Evolutionary conservation across 1,140 invertebrate species (phyloP).

Genomic region (Prorops nasuta): DNA sequence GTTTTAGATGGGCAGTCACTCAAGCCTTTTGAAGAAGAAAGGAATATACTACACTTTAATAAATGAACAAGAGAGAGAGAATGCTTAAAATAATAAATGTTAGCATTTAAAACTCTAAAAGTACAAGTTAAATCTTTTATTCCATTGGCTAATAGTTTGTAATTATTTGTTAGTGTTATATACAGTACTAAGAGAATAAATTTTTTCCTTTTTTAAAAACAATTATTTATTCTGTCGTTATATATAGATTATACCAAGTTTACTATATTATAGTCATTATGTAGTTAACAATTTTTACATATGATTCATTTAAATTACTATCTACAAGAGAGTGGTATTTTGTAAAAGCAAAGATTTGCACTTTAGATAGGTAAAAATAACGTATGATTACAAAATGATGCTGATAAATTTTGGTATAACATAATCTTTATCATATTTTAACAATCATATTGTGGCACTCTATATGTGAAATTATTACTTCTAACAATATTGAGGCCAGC

Average conservation of each 20-base stretch:
- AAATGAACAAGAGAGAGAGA: constrained; percentile 57
- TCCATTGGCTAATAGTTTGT: too few relatives aligned
- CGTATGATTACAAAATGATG: not conserved
- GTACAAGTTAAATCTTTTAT: too few relatives aligned
- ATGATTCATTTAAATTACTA: constrained; percentile 27
- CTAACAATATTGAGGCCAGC: constrained; percentile 77
- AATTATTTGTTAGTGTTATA: too few relatives aligned
- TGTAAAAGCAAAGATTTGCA: too few relatives aligned
- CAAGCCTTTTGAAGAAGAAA: constrained; percentile 59
- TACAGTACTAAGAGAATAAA: too few relatives aligned
- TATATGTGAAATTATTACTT: constrained; percentile 83
- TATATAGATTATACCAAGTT: constrained; percentile 18
- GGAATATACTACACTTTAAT: constrained; percentile 72
- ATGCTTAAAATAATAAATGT: too few relatives aligned
- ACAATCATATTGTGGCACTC: constrained; percentile 81
- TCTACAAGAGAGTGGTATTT: constrained; percentile 19
- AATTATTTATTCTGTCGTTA: constrained; percentile 25
- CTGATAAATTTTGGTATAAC: not conserved
- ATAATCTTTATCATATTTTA: too few relatives aligned
- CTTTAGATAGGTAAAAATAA: too few relatives aligned
- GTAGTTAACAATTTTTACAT: constrained; percentile 33
- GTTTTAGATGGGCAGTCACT: constrained; percentile 65
- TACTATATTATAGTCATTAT: too few relatives aligned
- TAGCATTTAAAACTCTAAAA: too few relatives aligned
- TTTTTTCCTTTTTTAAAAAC: too few relatives aligned